Evolutionary conservation across 1,140 invertebrate genomes (phyloP).

Genomic region (Capitella teleta): DNA sequence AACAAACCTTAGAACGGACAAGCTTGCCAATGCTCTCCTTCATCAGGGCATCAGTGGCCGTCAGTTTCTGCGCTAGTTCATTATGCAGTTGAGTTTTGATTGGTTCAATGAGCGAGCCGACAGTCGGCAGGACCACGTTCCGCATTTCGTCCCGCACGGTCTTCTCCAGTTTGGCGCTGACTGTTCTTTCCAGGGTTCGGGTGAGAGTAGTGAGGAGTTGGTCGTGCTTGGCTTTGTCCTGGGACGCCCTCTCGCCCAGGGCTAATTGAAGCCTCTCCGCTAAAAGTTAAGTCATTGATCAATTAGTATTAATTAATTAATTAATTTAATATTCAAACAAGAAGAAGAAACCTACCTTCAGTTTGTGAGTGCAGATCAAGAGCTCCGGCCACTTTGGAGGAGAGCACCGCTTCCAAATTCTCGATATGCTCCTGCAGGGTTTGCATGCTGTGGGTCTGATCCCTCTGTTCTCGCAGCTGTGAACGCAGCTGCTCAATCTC

Average conservation of each 20-base stretch:
- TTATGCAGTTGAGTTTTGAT: constrained; percentile 56
- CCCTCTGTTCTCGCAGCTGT: constrained; percentile 21
- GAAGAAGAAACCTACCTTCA: constrained; percentile 30
- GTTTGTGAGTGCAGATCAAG: constrained; percentile 26
- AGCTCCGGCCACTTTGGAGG: constrained; percentile 24
- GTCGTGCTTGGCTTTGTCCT: constrained; percentile 23
- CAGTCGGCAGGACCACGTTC: constrained; percentile 26
- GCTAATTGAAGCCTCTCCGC: constrained; percentile 20
- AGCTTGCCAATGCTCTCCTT: constrained; percentile 68
- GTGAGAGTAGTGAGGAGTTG: constrained; percentile 22
- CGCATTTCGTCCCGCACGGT: constrained; percentile 24
- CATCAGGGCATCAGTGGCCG: constrained; percentile 57
- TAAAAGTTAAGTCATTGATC: constrained; percentile 5
- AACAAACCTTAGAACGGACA: constrained; percentile 57
- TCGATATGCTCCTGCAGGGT: constrained; percentile 8
- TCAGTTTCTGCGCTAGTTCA: constrained; percentile 58
- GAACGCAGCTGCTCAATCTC: constrained; percentile 5
- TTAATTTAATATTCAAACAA: not conserved
- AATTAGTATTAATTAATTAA: not conserved
- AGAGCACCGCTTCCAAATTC: not conserved
- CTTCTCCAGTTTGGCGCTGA: constrained; percentile 30
- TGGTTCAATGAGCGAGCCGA: constrained; percentile 40
- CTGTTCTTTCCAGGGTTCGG: constrained; percentile 25
- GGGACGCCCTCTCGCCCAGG: constrained; percentile 15
- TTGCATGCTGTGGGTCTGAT: constrained; percentile 21